Evolutionary conservation across 2,113 vertebrate species (phyloP).

Genomic region (Rutilus rutilus): DNA sequence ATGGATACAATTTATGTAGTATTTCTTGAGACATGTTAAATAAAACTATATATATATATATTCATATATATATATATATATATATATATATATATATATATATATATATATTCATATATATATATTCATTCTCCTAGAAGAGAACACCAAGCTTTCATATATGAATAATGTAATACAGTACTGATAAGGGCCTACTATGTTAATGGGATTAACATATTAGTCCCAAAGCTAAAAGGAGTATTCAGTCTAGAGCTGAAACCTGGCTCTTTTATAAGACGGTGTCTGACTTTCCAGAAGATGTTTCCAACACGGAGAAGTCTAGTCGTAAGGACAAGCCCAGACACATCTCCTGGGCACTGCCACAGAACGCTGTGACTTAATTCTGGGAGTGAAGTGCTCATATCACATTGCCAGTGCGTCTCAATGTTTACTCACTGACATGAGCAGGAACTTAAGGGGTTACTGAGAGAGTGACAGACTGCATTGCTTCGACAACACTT

Average conservation of each 20-base stretch:
- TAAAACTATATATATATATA: no score
- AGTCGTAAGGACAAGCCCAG: constrained; percentile 52
- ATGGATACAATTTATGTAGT: no score
- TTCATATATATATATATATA: no score
- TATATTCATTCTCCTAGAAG: no score
- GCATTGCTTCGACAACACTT: constrained; percentile 48
- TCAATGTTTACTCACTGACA: constrained; percentile 60
- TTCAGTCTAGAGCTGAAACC: constrained; percentile 39
- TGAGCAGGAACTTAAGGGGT: constrained; percentile 57
- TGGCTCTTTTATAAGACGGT: constrained; percentile 38
- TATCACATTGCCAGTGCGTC: constrained; percentile 59
- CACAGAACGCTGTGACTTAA: constrained; percentile 50
- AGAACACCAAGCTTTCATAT: no score
- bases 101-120: no score
- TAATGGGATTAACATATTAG: neutral
- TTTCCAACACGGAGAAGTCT: constrained; percentile 47
- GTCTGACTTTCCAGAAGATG: constrained; percentile 46
- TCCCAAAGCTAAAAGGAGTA: constrained; percentile 2
- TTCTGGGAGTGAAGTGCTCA: constrained; percentile 56
- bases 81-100: no score
- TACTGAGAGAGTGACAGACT: constrained; percentile 56
- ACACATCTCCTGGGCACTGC: constrained; percentile 56
- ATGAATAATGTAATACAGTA: neutral
- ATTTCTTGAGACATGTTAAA: no score
- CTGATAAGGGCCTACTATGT: neutral